These are phyloP conservation scores for Bombus superbus DNA, from an alignment of 1,140 invertebrate species.

Conservation along the genomic window DNA sequence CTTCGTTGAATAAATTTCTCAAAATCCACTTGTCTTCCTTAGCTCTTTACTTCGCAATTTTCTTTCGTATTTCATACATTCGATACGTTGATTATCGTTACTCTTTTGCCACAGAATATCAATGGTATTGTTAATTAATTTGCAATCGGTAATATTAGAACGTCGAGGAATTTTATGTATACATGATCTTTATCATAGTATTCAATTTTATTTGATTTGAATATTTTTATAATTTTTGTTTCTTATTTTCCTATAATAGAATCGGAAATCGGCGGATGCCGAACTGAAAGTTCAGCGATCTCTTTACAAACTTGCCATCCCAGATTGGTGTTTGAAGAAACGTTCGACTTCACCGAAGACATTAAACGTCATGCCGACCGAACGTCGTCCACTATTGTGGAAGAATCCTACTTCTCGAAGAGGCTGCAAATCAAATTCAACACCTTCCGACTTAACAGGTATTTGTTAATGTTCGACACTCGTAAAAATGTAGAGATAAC, in stretches of 20 bases:
- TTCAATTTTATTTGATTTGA: neutral
- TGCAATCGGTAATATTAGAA: neutral
- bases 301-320: conserved; percentile 83
- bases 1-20: neutral
- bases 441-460: neutral
- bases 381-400: conserved; percentile 59
- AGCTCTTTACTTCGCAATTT: neutral
- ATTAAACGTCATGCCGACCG: conserved; percentile 50
- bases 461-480: neutral
- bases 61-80: neutral
- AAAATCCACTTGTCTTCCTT: neutral
- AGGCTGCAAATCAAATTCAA: neutral
- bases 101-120: neutral
- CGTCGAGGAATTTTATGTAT: neutral
- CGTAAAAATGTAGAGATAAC: neutral
- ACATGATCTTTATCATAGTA: neutral
- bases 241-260: conserved; percentile 21
- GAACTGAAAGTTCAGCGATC: conserved; percentile 84
- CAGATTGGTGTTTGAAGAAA: conserved; percentile 85
- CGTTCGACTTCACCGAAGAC: conserved; percentile 58
- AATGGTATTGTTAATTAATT: neutral
- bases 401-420: neutral
- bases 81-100: neutral
- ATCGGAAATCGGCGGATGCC: conserved; percentile 78
- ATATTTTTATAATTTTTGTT: neutral